Evolutionary conservation across 1,140 invertebrate genomes (phyloP), one percentile per base, ranked within the genome.

Genomic region (Tetramorium alpestre): DNA sequence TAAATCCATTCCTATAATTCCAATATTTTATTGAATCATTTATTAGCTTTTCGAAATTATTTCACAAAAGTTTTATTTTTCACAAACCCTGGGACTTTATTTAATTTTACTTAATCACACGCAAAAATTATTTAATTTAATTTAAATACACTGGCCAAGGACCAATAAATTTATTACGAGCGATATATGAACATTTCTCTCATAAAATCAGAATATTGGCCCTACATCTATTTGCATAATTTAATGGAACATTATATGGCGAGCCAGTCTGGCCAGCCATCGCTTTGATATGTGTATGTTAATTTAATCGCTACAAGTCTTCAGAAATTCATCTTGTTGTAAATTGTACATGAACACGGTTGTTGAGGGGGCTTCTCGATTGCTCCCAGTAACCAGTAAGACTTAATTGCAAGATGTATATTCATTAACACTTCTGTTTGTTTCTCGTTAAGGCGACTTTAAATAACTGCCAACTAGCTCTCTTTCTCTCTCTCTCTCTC

Each of bases 361-460:
- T 38, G 18, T 84, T 41, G n/a, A 22, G 80, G 13, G 22, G 8
- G 8, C 11, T 44, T 33, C 1, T 38, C 78, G 51, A 47, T 73
- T n/a, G 56, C 54, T 18, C 33, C 28, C 22, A 47, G 25, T 58
- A 60, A 13, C 33, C 16, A 51, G 41, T 44, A 41, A 75, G 6
- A 16, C 80, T 84, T 84, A 84, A 84, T 84, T 84, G 80, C 80
- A 75, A 84, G 80, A 84, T 84, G 41, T 56, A 84, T 84, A 62
- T 84, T 84, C 80, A 84, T 84, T 44, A 75, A 75, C 49, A 44
- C 28, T 49, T 75, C 47, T 84, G 62, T 73, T 84, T 84, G 28
- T 73, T 73, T 49, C 54, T 75, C 5, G 80, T 73, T 73, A 62
- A 22, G n/a, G 33, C 28, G n/a, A 73, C 13, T 73, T 56, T 28